Percentiles rank a stretch among this genome's conserved stretches.
Evolutionary conservation across 2,113 vertebrate species (phyloP).

Genomic region (Gobius niger): DNA sequence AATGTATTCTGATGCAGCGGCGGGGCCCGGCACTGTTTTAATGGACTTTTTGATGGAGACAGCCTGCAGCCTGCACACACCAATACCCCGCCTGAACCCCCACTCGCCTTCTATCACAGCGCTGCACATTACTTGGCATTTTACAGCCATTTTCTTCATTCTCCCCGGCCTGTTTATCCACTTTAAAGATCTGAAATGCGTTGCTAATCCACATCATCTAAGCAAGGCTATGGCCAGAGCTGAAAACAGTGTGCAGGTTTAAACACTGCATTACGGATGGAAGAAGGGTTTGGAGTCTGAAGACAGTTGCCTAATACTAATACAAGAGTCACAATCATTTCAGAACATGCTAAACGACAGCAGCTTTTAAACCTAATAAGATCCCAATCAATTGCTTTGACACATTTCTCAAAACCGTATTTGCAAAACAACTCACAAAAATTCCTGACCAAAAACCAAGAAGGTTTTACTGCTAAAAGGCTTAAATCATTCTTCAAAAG

Average conservation of each 20-base stretch:
- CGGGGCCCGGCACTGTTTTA: slow-evolving; percentile 61
- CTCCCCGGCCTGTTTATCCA: slow-evolving; percentile 17
- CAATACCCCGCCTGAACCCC: slow-evolving; percentile 35
- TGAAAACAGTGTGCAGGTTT: slow-evolving; percentile 1
- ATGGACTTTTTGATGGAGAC: slow-evolving; percentile 64
- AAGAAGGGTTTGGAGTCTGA: neutral
- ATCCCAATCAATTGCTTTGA: too few relatives aligned
- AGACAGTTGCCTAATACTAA: too few relatives aligned
- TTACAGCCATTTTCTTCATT: slow-evolving; percentile 14
- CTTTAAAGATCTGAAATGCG: slow-evolving; percentile 33
- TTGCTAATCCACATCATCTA: slow-evolving; percentile 26
- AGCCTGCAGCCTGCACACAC: slow-evolving; percentile 55
- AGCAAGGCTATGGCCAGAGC: slow-evolving; percentile 24
- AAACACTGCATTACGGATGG: neutral
- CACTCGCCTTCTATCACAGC: slow-evolving; percentile 18
- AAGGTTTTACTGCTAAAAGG: too few relatives aligned
- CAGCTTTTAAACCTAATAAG: too few relatives aligned
- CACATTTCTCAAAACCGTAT: too few relatives aligned
- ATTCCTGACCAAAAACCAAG: too few relatives aligned
- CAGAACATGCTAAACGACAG: too few relatives aligned
- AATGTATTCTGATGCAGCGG: slow-evolving; percentile 69
- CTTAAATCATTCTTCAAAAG: too few relatives aligned
- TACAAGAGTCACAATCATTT: too few relatives aligned
- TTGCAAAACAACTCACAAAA: too few relatives aligned
- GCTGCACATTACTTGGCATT: slow-evolving; percentile 8